Conservation (phyloP, 23 tunicate species). For the Aplidium turbinatum region DNA sequence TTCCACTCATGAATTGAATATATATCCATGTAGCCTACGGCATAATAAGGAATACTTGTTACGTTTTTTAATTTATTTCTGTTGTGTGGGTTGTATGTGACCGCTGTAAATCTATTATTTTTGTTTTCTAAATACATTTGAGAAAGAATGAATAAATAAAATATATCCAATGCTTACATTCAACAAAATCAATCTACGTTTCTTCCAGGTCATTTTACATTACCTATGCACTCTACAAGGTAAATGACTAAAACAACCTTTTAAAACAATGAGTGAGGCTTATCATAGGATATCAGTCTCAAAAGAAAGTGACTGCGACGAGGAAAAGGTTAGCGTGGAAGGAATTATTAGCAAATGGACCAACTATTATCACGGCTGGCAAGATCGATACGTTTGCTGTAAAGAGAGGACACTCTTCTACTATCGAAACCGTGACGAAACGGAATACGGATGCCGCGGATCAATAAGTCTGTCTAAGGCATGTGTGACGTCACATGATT, state of each 20-base stretch:
- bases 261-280: conserved; percentile 10
- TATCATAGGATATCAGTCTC: neutral
- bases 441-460: conserved; percentile 60
- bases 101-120: too few relatives aligned
- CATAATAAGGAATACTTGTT: too few relatives aligned
- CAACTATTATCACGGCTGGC: conserved; percentile 94
- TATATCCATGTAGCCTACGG: too few relatives aligned
- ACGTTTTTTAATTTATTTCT: too few relatives aligned
- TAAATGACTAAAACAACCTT: neutral
- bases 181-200: too few relatives aligned
- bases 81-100: too few relatives aligned
- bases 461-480: conserved; percentile 57
- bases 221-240: too few relatives aligned
- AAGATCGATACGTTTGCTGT: conserved; percentile 71
- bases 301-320: neutral
- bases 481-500: conserved; percentile 35
- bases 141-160: too few relatives aligned
- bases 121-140: too few relatives aligned
- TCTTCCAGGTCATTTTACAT: too few relatives aligned
- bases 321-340: conserved; percentile 17
- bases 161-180: too few relatives aligned
- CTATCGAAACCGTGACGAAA: conserved; percentile 73
- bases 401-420: conserved; percentile 73
- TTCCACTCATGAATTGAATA: too few relatives aligned
- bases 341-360: conserved; percentile 89